Conservation (phyloP, 2,113 vertebrate genomes). For the Chaenogobius annularis region DNA sequence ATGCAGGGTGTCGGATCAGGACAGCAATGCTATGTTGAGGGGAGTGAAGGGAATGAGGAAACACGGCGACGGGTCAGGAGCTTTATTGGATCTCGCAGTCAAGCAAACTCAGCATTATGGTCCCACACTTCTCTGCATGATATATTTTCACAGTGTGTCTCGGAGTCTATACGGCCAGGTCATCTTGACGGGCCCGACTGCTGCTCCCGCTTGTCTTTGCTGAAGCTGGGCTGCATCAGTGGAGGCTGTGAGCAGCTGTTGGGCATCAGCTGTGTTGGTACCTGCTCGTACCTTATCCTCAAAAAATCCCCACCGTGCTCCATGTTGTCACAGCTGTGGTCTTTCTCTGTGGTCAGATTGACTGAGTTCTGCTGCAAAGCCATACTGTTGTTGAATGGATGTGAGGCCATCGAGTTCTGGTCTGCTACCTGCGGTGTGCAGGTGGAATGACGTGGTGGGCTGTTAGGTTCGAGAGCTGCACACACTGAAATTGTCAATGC, state of each 20-base stretch:
- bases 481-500: conserved; percentile 26
- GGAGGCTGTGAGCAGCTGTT: conserved; percentile 62
- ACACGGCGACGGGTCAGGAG: too few relatives aligned
- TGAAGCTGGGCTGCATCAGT: conserved; percentile 69
- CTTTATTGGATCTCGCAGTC: too few relatives aligned
- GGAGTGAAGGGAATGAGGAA: too few relatives aligned
- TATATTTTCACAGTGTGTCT: background rate
- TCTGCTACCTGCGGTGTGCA: conserved; percentile 84
- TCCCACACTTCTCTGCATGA: background rate
- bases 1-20: too few relatives aligned
- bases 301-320: conserved; percentile 79
- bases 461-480: conserved; percentile 61
- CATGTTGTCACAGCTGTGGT: conserved; percentile 75
- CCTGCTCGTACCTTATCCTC: conserved; percentile 79
- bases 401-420: conserved; percentile 69
- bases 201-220: conserved; percentile 85
- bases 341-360: conserved; percentile 85
- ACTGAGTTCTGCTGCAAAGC: conserved; percentile 90
- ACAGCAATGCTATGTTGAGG: too few relatives aligned
- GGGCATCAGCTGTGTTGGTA: conserved; percentile 53
- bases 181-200: conserved; percentile 86
- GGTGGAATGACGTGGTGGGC: conserved; percentile 48
- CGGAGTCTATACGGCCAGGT: conserved; percentile 84
- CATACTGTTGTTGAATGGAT: conserved; percentile 85
- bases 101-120: background rate